A percentile compares a stretch with the other conserved stretches of the same genome.
phyloP scores from a whole-genome alignment of 2,113 vertebrate species.

The Lycocorax pyrrhopterus region DNA sequence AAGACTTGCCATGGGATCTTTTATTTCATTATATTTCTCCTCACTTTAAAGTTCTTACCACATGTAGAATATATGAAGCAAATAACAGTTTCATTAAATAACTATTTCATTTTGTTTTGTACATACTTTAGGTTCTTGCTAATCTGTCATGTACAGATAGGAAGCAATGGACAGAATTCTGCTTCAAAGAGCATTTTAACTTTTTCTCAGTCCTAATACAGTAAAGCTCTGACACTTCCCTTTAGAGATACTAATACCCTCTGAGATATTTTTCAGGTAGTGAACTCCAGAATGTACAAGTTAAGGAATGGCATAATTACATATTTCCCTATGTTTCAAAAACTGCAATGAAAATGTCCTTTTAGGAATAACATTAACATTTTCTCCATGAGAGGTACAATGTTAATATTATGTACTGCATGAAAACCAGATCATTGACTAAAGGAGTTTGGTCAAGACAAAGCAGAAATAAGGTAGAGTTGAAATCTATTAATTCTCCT shows the following conservation, averaged over 20 bases:
- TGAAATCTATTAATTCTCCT: not conserved
- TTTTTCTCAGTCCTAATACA: not conserved
- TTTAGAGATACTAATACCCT: not conserved
- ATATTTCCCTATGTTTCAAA: not conserved
- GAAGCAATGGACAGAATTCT: not conserved
- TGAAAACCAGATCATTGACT: not conserved
- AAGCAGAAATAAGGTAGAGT: not conserved
- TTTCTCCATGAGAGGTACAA: not conserved
- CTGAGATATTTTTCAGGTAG: not conserved
- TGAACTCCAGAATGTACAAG: not conserved
- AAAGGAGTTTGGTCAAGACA: not conserved
- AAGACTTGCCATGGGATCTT: not conserved
- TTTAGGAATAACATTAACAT: not conserved
- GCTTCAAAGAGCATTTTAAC: not conserved
- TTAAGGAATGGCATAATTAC: not conserved
- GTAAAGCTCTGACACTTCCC: not conserved
- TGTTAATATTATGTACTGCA: not conserved
- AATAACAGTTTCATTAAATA: not conserved
- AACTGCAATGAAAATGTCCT: not conserved
- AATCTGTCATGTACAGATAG: not conserved
- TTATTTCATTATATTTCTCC: not conserved
- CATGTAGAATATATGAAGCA: not conserved
- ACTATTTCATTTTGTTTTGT: not conserved
- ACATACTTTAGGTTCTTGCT: not conserved
- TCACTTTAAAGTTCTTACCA: not conserved